phyloP scores from a whole-genome alignment of 92 coral and sea anemone species.

The Phenganax stokvisi region DNA sequence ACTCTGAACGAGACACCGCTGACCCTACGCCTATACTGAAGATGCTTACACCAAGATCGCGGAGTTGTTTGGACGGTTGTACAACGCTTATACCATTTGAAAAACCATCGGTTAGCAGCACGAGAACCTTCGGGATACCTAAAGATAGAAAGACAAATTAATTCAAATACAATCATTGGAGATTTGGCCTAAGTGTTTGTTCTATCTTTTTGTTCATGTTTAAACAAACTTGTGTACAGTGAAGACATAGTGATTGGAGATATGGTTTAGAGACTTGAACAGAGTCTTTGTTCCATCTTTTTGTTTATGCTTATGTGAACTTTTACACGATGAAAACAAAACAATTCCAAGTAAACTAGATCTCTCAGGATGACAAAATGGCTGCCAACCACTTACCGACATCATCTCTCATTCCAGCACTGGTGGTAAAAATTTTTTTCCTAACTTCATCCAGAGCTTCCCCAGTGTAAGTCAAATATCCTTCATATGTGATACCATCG shows the following conservation, averaged over 20 bases:
- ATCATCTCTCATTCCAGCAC: conserved; percentile 72
- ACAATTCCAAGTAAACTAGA: too few relatives aligned
- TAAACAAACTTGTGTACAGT: too few relatives aligned
- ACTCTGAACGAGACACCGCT: conserved; percentile 40
- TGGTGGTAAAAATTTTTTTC: conserved; percentile 24
- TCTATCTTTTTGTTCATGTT: too few relatives aligned
- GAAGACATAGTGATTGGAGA: too few relatives aligned
- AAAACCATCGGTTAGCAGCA: conserved; percentile 69
- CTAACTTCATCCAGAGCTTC: conserved; percentile 63
- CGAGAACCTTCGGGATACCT: conserved; percentile 69
- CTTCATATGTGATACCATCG: conserved; percentile 43
- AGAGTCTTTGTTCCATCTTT: too few relatives aligned
- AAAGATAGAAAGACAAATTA: too few relatives aligned
- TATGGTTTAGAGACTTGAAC: too few relatives aligned
- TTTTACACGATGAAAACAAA: too few relatives aligned
- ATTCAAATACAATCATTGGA: too few relatives aligned
- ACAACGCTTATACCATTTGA: conserved; percentile 49
- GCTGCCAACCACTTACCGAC: conserved; percentile 27
- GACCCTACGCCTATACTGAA: conserved; percentile 76
- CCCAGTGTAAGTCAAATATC: conserved; percentile 61
- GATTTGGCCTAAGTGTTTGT: too few relatives aligned
- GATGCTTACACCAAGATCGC: conserved; percentile 61
- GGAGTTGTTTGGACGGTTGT: conserved; percentile 49
- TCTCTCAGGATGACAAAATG: too few relatives aligned
- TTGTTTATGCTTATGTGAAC: too few relatives aligned